phyloP scores from a whole-genome alignment of 2,888 invertebrate genomes.

The Eilema caniola region DNA sequence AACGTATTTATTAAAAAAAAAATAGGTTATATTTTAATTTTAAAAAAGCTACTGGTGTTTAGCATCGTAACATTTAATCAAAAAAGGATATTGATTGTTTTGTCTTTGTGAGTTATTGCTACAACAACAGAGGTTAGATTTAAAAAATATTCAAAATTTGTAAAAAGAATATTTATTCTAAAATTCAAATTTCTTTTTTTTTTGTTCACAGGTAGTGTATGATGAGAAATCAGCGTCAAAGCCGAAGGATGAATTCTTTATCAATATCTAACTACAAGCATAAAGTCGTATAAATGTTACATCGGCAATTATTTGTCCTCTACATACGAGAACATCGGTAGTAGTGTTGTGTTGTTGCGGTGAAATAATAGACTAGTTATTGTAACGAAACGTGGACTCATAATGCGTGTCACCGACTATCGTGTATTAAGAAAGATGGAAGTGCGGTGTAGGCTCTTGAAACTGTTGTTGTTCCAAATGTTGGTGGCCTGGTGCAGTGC shows the following conservation, averaged over 20 bases:
- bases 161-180: background rate
- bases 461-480: conserved; percentile 79
- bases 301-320: conserved; percentile 36
- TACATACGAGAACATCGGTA: conserved; percentile 42
- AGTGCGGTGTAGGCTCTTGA: conserved; percentile 78
- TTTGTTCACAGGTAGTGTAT: conserved; percentile 78
- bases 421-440: conserved; percentile 77
- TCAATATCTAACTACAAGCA: conserved; percentile 81
- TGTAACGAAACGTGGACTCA: conserved; percentile 55
- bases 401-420: conserved; percentile 71
- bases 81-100: background rate
- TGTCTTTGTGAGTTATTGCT: background rate
- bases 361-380: conserved; percentile 46
- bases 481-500: conserved; percentile 78
- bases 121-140: conserved; percentile 19
- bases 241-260: conserved; percentile 69
- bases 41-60: background rate
- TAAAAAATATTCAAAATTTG: conserved; percentile 3
- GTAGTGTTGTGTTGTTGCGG: conserved; percentile 46
- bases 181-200: conserved; percentile 34
- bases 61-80: background rate
- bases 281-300: conserved; percentile 67
- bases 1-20: background rate
- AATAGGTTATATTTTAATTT: background rate
- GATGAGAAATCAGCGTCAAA: conserved; percentile 75